A percentile compares a stretch with the other conserved stretches of the same genome.
phyloP scores from a whole-genome alignment of 1,140 invertebrate species.

The Bombus polaris region DNA sequence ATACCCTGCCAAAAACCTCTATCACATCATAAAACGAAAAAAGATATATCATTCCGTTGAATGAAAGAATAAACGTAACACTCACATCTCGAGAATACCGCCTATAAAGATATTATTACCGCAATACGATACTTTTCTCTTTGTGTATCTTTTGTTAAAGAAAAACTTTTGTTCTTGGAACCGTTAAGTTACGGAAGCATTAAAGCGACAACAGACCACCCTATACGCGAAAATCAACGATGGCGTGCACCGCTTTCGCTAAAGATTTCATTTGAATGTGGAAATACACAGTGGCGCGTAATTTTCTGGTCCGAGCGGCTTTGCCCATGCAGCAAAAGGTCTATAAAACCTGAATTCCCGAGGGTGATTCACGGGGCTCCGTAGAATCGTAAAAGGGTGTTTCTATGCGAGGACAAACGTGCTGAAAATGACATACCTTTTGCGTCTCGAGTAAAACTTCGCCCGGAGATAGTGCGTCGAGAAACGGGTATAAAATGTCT shows the following conservation, averaged over 20 bases:
- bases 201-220: neutral
- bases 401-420: conserved; percentile 64
- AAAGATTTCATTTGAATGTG: conserved; percentile 65
- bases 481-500: conserved; percentile 35
- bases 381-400: conserved; percentile 66
- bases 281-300: conserved; percentile 57
- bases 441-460: conserved; percentile 33
- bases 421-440: conserved; percentile 58
- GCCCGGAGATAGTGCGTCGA: conserved; percentile 28
- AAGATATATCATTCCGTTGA: neutral
- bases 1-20: neutral
- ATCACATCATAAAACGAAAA: neutral
- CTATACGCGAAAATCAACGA: conserved; percentile 22
- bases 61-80: neutral
- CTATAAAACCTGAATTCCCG: conserved; percentile 67
- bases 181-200: neutral
- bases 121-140: neutral
- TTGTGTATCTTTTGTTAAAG: neutral
- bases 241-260: conserved; percentile 55
- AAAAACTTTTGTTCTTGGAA: neutral
- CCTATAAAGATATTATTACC: conserved; percentile 1
- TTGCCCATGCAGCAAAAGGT: conserved; percentile 57
- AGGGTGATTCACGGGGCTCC: conserved; percentile 61
- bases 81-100: neutral
- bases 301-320: conserved; percentile 62